Conservation (phyloP, 2,888 invertebrate genomes). For the Drosophila algonquin region DNA sequence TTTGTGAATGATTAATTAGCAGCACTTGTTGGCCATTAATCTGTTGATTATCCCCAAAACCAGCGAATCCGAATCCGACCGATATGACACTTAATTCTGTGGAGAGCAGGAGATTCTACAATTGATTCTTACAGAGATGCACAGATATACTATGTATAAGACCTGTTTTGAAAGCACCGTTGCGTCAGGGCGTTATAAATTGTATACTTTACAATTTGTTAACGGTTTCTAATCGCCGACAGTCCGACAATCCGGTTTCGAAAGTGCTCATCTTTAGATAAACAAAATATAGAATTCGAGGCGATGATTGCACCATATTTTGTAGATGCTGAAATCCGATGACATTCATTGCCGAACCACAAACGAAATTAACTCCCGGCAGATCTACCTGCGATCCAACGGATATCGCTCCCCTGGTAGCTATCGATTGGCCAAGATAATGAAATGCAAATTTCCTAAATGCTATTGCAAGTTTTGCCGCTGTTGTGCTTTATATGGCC, state of each 20-base stretch:
- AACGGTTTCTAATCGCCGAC: constrained; percentile 52
- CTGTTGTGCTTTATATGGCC: constrained; percentile 33
- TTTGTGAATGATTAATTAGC: constrained; percentile 33
- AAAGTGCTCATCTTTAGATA: constrained; percentile 10
- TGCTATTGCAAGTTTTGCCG: constrained; percentile 11
- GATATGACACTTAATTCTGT: neutral
- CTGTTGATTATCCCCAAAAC: neutral
- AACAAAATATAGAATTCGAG: constrained; percentile 32
- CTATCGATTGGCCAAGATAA: constrained; percentile 35
- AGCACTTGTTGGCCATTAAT: constrained; percentile 39
- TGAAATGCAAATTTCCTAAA: constrained; percentile 27
- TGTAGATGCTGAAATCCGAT: constrained; percentile 42
- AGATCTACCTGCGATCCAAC: constrained; percentile 33
- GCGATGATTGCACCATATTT: constrained; percentile 31
- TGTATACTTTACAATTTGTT: constrained; percentile 49
- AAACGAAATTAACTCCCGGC: constrained; percentile 23
- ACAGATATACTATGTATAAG: neutral
- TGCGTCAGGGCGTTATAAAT: constrained; percentile 34
- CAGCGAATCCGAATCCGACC: neutral
- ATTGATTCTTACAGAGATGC: constrained; percentile 13
- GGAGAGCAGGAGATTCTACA: neutral
- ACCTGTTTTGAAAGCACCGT: constrained; percentile 4
- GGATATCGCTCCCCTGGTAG: constrained; percentile 12
- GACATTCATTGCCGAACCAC: constrained; percentile 49
- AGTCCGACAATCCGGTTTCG: constrained; percentile 69